Conservation (phyloP, 2,888 invertebrate genomes). For the Ptychoptera albimana region DNA sequence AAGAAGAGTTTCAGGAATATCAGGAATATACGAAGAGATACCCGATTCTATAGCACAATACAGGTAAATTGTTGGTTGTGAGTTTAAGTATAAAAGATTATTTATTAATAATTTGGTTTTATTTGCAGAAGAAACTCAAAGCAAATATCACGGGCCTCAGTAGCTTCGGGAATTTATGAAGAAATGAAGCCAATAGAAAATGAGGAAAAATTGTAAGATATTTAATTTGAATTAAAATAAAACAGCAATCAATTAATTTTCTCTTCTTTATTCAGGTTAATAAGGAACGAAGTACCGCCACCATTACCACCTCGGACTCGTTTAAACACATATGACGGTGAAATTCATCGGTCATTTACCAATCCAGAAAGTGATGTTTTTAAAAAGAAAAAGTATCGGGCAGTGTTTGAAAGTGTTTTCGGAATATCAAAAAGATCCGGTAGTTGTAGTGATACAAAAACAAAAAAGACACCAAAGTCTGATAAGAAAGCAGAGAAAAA, state of each 20-base stretch:
- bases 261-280: no score
- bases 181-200: slow-evolving; percentile 24
- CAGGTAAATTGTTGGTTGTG: no score
- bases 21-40: slow-evolving; percentile 30
- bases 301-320: slow-evolving; percentile 26
- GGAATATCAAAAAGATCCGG: slow-evolving; percentile 18
- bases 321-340: slow-evolving; percentile 23
- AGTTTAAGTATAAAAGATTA: no score
- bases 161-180: slow-evolving; percentile 30
- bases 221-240: neutral
- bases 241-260: neutral
- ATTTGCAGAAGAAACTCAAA: no score
- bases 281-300: slow-evolving; percentile 12
- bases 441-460: slow-evolving; percentile 19
- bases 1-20: slow-evolving; percentile 20
- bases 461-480: slow-evolving; percentile 12
- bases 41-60: slow-evolving; percentile 13
- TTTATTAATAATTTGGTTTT: no score
- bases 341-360: slow-evolving; percentile 25
- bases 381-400: slow-evolving; percentile 20
- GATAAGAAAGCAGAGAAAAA: slow-evolving; percentile 5
- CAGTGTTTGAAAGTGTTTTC: slow-evolving; percentile 17
- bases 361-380: slow-evolving; percentile 28
- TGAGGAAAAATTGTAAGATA: neutral
- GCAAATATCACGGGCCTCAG: slow-evolving; percentile 22